These are phyloP conservation scores for Morpho deidamia DNA, from an alignment of 2,888 invertebrate genomes.

Conservation along the genomic window DNA sequence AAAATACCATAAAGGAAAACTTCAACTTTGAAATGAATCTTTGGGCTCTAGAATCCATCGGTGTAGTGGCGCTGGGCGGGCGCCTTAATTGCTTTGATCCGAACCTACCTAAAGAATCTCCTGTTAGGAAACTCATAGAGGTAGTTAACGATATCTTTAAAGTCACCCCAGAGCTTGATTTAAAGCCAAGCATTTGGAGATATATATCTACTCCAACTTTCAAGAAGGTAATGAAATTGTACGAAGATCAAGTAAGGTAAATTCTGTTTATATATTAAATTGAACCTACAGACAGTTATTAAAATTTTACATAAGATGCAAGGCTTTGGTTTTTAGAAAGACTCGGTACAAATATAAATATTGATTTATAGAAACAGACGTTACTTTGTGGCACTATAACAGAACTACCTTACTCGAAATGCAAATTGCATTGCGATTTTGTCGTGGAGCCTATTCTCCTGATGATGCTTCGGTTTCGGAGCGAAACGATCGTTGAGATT, in stretches of 20 bases:
- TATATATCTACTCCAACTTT: constrained; percentile 40
- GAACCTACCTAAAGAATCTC: constrained; percentile 30
- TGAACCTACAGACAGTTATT: too few relatives aligned
- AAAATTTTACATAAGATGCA: too few relatives aligned
- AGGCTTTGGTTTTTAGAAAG: too few relatives aligned
- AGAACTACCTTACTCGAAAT: too few relatives aligned
- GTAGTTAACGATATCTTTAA: constrained; percentile 45
- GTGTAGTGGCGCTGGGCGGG: constrained; percentile 48
- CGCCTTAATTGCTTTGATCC: constrained; percentile 43
- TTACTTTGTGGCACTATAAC: too few relatives aligned
- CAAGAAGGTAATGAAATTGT: constrained; percentile 47
- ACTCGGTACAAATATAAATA: too few relatives aligned
- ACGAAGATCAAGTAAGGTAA: constrained; percentile 46
- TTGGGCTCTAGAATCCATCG: constrained; percentile 80
- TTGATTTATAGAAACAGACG: too few relatives aligned
- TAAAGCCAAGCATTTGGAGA: constrained; percentile 46
- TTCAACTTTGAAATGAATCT: constrained; percentile 75
- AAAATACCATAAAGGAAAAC: constrained; percentile 72
- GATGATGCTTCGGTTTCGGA: too few relatives aligned
- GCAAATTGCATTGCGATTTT: too few relatives aligned
- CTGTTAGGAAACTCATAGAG: constrained; percentile 40
- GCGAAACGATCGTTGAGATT: too few relatives aligned
- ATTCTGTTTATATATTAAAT: constrained; percentile 5
- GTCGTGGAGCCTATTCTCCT: too few relatives aligned
- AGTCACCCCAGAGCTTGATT: constrained; percentile 40